Percentiles rank a stretch among this genome's conserved stretches.
Evolutionary conservation across 2,797 vertebrate species (phyloP).

Genomic region (Chiloscyllium punctatum): DNA sequence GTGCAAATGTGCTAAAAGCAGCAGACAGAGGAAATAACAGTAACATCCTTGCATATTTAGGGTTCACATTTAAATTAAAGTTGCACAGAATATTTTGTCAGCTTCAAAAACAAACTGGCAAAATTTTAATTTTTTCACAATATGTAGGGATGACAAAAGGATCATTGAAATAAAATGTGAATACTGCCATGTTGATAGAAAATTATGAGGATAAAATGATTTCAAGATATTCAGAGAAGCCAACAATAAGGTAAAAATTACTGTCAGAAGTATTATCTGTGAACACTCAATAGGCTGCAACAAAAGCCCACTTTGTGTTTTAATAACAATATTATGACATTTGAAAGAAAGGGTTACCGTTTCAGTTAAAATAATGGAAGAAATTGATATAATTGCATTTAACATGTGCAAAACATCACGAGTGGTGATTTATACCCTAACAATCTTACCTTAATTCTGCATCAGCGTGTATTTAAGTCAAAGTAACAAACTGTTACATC

Average conservation of each 20-base stretch:
- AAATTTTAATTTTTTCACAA: slow-evolving; percentile 21
- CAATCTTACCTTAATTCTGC: not conserved
- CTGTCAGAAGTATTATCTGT: not conserved
- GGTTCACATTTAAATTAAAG: not conserved
- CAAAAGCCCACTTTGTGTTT: not conserved
- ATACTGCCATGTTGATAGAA: not conserved
- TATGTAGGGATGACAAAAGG: not conserved
- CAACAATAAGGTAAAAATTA: not conserved
- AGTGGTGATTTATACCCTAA: not conserved
- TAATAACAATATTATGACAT: not conserved
- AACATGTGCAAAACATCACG: not conserved
- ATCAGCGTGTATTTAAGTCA: not conserved
- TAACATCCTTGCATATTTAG: not conserved
- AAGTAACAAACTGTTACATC: not conserved
- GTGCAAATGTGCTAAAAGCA: not conserved
- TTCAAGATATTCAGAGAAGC: not conserved
- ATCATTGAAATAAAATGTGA: not conserved
- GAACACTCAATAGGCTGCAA: not conserved
- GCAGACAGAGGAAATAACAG: not conserved
- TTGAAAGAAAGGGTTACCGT: not conserved
- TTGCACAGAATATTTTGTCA: not conserved
- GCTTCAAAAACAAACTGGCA: slow-evolving; percentile 14
- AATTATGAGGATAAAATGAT: not conserved
- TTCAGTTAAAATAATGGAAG: not conserved
- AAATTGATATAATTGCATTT: not conserved